Evolutionary conservation across 2,888 invertebrate species (phyloP), one percentile per base, ranked within the genome.

Genomic region (Mylabris sibirica): DNA sequence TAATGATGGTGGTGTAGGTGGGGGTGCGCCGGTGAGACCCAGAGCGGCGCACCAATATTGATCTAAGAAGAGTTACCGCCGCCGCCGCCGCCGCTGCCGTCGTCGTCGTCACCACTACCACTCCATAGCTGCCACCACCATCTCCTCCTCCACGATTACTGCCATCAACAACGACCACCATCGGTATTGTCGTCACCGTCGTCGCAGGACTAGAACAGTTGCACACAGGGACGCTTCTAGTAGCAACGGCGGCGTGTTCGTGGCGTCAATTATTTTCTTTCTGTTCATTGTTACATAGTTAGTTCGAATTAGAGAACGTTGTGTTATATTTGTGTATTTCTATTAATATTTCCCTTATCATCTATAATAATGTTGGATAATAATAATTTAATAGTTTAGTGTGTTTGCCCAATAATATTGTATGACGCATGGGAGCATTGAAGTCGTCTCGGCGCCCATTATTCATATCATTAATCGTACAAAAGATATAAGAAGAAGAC

Each of bases 41-140:
- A 53, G 49, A 53, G 63, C 69, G 71, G 70, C 72, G 72, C 72
- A 71, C 83, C 82, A 79, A 82, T 83, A 83, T 83, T 82, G 83
- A 83, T 83, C 83, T 78, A 77, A 78, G 76, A 76, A 79, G 75
- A 72, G 71, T 73, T 75, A 68, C 60, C 70, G 69, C 66, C 77
- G 76, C 75, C 75, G 76, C 70, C 77, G 77, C 75, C 72, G 76
- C 8, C 17, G 6, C 4, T 17, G 6, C 6, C 44, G 22, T 8
- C 22, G 11, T 9, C 49, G 11, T 11, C 9, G 11, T 11, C 44
- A 17, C 22, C 49, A 22, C 22, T 8, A 22, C 22, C 22, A 22
- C 49, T 3, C 8, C 1, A 53, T 20, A 3, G 49, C 20, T 17
- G 49, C 20, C 49, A 8, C 49, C 17, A 49, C 49, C n/a, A 41